Base-by-base conservation (phyloP, 2,888 invertebrate species). In the Prenolepis imparis region DNA sequence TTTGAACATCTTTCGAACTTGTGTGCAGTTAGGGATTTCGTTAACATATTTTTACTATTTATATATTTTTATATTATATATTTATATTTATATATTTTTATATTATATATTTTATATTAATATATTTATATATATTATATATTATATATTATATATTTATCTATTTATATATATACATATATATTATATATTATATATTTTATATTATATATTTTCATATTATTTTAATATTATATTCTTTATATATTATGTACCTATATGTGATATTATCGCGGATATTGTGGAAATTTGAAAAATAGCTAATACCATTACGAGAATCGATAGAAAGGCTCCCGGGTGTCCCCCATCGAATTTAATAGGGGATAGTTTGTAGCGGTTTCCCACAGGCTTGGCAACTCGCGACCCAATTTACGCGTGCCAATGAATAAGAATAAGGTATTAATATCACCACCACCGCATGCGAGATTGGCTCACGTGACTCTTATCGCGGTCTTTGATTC, bases 381-480 rank as follows among this genome's bases (percentile, higher is more conserved):
- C 92, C 93, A 93, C 93, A 91, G 88, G 61, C 82, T 82, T 68
- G 61, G 73, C 55, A 83, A 84, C 74, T 78, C 68, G 87, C 87
- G 82, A 82, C 74, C 85, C 86, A 82, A 88, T 88, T 90, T 86
- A 88, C 63, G 88, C 93, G 93, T 93, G 93, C 85, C 91, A 85
- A 82, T 83, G 92, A 93, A 93, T 93, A 90, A 78, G 78, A 90
- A 89, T 88, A 77, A 68, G 84, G 91, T 87, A 91, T 88, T 84
- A 90, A 74, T 66, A 66, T 61, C 21, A 67, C 74, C 77, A 48
- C 41, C 57, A 39, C 55, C 48, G 21, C 63, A 64, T 11, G 28
- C 66, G 63, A 85, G 70, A 78, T 73, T 32, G 57, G 72, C 41
- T 75, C 72, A 61, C 73, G 74, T 44, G 74, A 67, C 32, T 55